phyloP scores from a whole-genome alignment of 1,140 invertebrate genomes.

The Branchinecta lynchi region DNA sequence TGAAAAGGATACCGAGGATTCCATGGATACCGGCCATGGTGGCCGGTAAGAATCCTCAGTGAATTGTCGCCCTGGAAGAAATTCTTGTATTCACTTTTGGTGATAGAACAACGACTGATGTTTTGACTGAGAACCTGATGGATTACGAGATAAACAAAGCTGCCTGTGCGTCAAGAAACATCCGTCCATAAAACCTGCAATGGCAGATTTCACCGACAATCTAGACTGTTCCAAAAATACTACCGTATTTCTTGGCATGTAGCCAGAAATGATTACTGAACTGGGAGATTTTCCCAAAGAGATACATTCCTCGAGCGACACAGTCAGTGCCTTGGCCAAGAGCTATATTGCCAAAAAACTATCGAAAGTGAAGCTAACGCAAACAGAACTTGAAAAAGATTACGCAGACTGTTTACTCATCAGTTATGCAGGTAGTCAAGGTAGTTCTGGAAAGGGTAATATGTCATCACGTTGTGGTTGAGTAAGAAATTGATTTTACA shows the following conservation, averaged over 20 bases:
- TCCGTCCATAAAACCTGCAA: background rate
- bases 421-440: background rate
- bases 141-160: constrained; percentile 5
- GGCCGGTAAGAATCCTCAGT: background rate
- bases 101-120: background rate
- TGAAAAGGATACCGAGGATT: too few species aligned
- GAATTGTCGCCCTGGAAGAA: background rate
- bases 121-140: constrained; percentile 1
- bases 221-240: background rate
- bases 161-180: background rate
- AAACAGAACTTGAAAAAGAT: background rate
- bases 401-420: constrained; percentile 2
- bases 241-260: background rate
- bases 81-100: background rate
- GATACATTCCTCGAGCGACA: background rate
- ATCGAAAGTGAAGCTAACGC: constrained; percentile 1
- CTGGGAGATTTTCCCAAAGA: background rate
- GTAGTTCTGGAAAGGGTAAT: too few species aligned
- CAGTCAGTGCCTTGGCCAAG: constrained; percentile 3
- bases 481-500: constrained; percentile 1
- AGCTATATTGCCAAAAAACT: constrained; percentile 1
- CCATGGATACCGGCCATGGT: background rate
- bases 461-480: too few species aligned
- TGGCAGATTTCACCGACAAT: background rate
- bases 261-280: background rate